phyloP scores from a whole-genome alignment of 2,113 vertebrate species.

The Pseudolaguvia tuberculata region DNA sequence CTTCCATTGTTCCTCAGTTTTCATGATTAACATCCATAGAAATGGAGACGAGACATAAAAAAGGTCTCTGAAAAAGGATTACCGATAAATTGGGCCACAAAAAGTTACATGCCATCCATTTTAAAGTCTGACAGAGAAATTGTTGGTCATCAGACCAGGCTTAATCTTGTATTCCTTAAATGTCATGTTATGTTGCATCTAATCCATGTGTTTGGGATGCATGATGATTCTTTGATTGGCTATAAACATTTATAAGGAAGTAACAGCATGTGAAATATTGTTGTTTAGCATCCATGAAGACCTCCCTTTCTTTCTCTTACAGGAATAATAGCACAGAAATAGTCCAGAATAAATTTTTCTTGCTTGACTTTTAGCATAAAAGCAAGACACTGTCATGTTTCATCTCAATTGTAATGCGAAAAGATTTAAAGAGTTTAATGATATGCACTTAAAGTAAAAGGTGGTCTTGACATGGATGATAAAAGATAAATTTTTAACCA shows the following conservation, averaged over 20 bases:
- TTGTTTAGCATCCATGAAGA: constrained; percentile 49
- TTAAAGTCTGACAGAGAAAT: not conserved
- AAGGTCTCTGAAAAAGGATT: not conserved
- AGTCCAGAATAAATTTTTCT: not conserved
- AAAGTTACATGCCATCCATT: not conserved
- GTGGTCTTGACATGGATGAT: constrained; percentile 54
- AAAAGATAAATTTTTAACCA: constrained; percentile 12
- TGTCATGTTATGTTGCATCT: constrained; percentile 15
- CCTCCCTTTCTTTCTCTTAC: constrained; percentile 36
- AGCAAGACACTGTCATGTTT: not conserved
- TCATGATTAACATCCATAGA: no score
- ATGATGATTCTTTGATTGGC: constrained; percentile 26
- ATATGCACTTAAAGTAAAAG: constrained; percentile 34
- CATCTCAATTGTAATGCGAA: not conserved
- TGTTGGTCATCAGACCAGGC: not conserved
- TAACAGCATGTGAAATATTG: constrained; percentile 29
- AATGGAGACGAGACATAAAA: no score
- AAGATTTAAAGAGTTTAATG: not conserved
- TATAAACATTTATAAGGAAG: constrained; percentile 17
- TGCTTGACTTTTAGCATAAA: not conserved
- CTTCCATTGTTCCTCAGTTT: not conserved
- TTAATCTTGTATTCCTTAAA: not conserved
- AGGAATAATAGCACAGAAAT: not conserved
- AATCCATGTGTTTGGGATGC: constrained; percentile 33
- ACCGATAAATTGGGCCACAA: not conserved